Conservation (phyloP, 2,797 vertebrate genomes). For the Pelobates cultripes region DNA sequence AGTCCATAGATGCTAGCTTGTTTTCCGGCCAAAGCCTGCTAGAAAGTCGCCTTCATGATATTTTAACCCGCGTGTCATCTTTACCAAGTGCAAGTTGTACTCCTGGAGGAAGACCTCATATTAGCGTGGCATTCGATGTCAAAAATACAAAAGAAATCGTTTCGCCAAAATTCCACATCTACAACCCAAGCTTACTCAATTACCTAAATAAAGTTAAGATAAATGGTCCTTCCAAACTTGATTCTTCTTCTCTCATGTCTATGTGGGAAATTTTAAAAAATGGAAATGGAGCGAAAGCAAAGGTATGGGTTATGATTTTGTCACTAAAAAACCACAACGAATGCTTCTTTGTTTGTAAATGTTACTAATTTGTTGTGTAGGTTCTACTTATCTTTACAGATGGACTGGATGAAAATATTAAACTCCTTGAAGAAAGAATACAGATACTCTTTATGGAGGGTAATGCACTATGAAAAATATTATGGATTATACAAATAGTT, state of each 20-base stretch:
- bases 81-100: slow-evolving; percentile 64
- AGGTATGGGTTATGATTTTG: slow-evolving; percentile 58
- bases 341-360: neutral
- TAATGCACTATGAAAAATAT: slow-evolving; percentile 51
- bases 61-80: slow-evolving; percentile 61
- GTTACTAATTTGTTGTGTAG: neutral
- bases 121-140: slow-evolving; percentile 67
- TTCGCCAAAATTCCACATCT: slow-evolving; percentile 64
- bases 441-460: slow-evolving; percentile 68
- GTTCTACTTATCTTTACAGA: slow-evolving; percentile 84
- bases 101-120: slow-evolving; percentile 59
- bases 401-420: slow-evolving; percentile 77
- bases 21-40: slow-evolving; percentile 63
- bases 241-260: slow-evolving; percentile 57
- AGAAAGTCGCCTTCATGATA: slow-evolving; percentile 57
- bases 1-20: slow-evolving; percentile 58
- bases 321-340: neutral
- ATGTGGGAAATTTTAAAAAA: slow-evolving; percentile 66
- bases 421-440: slow-evolving; percentile 68
- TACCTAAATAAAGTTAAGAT: slow-evolving; percentile 55
- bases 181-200: slow-evolving; percentile 60
- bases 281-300: slow-evolving; percentile 59
- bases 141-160: slow-evolving; percentile 58
- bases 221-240: slow-evolving; percentile 58
- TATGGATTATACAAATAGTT: neutral